phyloP scores from a whole-genome alignment of 2,888 invertebrate species.

The Gnatocerus cornutus region DNA sequence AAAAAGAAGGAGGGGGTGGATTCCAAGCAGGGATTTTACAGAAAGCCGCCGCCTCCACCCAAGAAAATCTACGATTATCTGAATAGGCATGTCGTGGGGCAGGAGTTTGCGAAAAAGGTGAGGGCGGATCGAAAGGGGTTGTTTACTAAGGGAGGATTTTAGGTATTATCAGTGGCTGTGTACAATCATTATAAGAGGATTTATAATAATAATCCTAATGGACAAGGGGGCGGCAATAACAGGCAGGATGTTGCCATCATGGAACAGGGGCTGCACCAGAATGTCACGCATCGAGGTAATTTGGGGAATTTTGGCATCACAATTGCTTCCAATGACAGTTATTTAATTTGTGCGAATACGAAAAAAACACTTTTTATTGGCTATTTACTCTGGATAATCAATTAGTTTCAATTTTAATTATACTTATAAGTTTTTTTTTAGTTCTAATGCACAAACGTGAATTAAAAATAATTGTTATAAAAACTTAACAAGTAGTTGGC shows the following conservation, averaged over 20 bases:
- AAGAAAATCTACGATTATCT: constrained; percentile 98
- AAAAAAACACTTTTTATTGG: no score
- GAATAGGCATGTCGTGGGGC: constrained; percentile 97
- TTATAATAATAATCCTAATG: constrained; percentile 88
- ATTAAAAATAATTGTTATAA: no score
- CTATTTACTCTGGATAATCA: no score
- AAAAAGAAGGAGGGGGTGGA: constrained; percentile 91
- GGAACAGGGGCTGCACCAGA: constrained; percentile 81
- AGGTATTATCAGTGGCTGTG: constrained; percentile 95
- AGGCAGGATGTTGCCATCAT: constrained; percentile 73
- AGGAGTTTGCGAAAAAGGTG: constrained; percentile 95
- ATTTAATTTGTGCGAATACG: no score
- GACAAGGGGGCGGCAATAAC: constrained; percentile 65
- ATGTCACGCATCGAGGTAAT: constrained; percentile 82
- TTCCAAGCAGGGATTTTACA: constrained; percentile 79
- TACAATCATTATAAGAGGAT: constrained; percentile 99
- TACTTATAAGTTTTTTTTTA: no score
- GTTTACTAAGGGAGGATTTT: constrained; percentile 40
- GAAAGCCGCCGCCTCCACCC: constrained; percentile 95
- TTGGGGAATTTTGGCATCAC: no score
- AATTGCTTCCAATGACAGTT: no score
- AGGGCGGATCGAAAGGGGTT: background rate
- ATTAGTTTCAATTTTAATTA: no score
- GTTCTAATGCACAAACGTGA: no score
- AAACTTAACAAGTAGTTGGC: no score